Conservation (phyloP, 2,113 vertebrate species). For the Malurus elegans region DNA sequence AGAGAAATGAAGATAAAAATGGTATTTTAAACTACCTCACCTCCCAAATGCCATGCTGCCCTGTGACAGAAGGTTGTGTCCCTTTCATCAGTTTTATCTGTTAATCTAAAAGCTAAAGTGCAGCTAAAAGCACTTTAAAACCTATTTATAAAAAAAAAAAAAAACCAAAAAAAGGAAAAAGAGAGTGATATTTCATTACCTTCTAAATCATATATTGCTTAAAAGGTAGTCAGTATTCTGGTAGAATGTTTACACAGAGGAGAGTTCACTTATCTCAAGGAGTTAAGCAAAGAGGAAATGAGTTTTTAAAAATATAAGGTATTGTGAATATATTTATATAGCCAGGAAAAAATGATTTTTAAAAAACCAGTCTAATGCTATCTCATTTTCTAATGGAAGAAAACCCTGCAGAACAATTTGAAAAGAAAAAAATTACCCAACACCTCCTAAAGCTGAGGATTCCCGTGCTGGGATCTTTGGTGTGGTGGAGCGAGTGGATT, state of each 20-base stretch:
- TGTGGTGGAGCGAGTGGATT: not conserved
- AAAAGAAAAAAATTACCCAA: not conserved
- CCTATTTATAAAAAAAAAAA: not conserved
- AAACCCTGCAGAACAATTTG: not conserved
- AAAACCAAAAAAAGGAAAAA: not conserved
- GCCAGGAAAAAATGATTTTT: not conserved
- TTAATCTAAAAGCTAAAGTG: slow-evolving; percentile 58
- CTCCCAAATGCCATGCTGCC: slow-evolving; percentile 27
- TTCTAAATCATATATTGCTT: slow-evolving; percentile 39
- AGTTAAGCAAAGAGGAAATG: slow-evolving; percentile 41
- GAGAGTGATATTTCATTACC: slow-evolving; percentile 58
- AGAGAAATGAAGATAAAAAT: slow-evolving; percentile 53
- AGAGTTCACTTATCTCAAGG: slow-evolving; percentile 14
- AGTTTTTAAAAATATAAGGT: slow-evolving; percentile 12
- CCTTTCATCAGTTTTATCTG: slow-evolving; percentile 61
- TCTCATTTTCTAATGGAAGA: not conserved
- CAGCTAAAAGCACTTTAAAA: slow-evolving; percentile 62
- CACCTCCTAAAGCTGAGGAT: not conserved
- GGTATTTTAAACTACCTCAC: slow-evolving; percentile 52
- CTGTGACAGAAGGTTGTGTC: slow-evolving; percentile 44
- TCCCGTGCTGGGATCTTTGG: not conserved
- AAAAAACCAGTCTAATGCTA: not conserved
- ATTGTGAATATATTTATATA: not conserved
- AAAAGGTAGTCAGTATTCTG: slow-evolving; percentile 51
- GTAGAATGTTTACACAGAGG: slow-evolving; percentile 35